Conservation (phyloP, 1,140 invertebrate genomes). For the Drosophila grimshawi region DNA sequence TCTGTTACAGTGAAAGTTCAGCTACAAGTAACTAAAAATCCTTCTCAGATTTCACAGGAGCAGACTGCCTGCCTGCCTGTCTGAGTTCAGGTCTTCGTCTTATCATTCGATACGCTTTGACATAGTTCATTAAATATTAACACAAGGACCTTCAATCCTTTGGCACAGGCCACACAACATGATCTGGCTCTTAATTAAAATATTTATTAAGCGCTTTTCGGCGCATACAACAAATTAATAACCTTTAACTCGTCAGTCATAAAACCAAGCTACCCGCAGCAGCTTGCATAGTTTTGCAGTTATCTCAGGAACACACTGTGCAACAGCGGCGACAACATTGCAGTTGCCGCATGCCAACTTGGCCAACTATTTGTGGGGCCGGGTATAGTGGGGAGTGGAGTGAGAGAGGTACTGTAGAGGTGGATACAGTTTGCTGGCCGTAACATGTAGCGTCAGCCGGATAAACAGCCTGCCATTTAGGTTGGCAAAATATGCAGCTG, state of each 20-base stretch:
- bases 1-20: slow-evolving; percentile 3
- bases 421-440: background rate
- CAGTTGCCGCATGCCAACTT: slow-evolving; percentile 75
- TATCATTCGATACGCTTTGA: slow-evolving; percentile 15
- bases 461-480: slow-evolving; percentile 72
- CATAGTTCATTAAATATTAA: slow-evolving; percentile 17
- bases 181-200: slow-evolving; percentile 67
- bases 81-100: background rate
- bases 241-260: slow-evolving; percentile 16
- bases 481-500: slow-evolving; percentile 66
- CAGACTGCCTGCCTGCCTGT: background rate
- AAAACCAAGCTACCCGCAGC: slow-evolving; percentile 51
- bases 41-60: slow-evolving; percentile 16
- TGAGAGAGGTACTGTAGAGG: background rate
- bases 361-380: slow-evolving; percentile 59
- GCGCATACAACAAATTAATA: slow-evolving; percentile 76
- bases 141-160: slow-evolving; percentile 28
- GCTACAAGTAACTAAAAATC: slow-evolving; percentile 8
- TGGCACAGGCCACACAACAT: slow-evolving; percentile 1
- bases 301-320: slow-evolving; percentile 17
- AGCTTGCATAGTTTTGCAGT: slow-evolving; percentile 47
- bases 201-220: slow-evolving; percentile 78
- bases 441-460: slow-evolving; percentile 75
- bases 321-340: slow-evolving; percentile 80
- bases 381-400: background rate